These are phyloP conservation scores for Cottus gobio DNA, from an alignment of 2,113 vertebrate genomes.

Conservation along the genomic window DNA sequence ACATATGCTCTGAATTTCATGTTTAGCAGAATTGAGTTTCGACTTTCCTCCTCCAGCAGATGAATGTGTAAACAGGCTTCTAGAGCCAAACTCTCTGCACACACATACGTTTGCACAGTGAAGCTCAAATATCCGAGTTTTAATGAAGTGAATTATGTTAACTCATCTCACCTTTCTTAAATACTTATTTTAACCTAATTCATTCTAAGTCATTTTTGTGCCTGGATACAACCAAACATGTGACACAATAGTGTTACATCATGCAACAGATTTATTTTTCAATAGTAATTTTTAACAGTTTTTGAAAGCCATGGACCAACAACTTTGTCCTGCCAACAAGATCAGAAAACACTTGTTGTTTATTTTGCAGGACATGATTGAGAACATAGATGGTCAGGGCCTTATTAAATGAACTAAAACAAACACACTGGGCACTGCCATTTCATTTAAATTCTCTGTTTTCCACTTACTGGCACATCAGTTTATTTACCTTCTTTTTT, in stretches of 20 bases:
- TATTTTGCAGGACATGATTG: neutral
- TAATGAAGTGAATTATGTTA: neutral
- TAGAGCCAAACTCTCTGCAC: neutral
- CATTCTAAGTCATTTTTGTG: neutral
- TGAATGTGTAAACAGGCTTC: neutral
- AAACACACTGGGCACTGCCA: neutral
- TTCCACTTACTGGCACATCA: neutral
- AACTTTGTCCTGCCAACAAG: neutral
- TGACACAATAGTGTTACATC: neutral
- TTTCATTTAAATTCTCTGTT: neutral
- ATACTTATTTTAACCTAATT: neutral
- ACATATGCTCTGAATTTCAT: too few relatives aligned
- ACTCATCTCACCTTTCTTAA: neutral
- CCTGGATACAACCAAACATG: neutral
- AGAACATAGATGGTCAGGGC: neutral
- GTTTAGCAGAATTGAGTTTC: neutral
- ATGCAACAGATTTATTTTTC: neutral
- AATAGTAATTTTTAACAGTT: too few relatives aligned
- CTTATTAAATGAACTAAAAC: neutral
- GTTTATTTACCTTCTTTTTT: conserved; percentile 11
- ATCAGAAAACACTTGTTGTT: neutral
- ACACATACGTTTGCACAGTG: neutral
- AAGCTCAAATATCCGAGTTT: neutral
- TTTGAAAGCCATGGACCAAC: neutral
- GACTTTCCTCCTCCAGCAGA: neutral